Evolutionary conservation across 2,113 vertebrate genomes (phyloP).

Genomic region (Burhinus oedicnemus): DNA sequence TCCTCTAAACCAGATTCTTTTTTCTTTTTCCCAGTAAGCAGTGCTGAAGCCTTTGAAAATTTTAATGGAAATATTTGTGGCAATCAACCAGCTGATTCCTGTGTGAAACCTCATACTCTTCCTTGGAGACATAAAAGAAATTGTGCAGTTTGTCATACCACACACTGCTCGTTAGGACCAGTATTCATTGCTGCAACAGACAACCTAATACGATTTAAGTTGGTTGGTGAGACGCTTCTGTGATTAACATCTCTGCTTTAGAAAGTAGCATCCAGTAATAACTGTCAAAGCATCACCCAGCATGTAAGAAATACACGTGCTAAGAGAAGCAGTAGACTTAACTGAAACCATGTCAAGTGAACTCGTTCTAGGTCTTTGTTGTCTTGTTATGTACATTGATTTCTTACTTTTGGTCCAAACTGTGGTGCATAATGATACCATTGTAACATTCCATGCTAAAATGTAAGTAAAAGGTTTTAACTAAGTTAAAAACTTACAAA

Average conservation of each 20-base stretch:
- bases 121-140: background rate
- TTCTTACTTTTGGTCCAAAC: background rate
- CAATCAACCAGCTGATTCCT: constrained; percentile 27
- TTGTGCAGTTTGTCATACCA: background rate
- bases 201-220: background rate
- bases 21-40: background rate
- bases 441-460: background rate
- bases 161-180: background rate
- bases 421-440: background rate
- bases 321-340: background rate
- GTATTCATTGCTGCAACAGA: background rate
- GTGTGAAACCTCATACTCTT: constrained; percentile 27
- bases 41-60: background rate
- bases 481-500: background rate
- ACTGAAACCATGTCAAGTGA: background rate
- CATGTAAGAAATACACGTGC: background rate
- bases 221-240: background rate
- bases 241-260: constrained; percentile 23
- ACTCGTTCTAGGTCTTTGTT: background rate
- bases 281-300: background rate
- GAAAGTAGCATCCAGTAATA: background rate
- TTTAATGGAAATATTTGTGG: background rate
- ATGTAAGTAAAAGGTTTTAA: background rate
- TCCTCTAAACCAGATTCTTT: background rate
- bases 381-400: background rate